These are phyloP conservation scores for Brevipalpus yothersi DNA, from an alignment of 1,140 invertebrate species.

Conservation along the genomic window DNA sequence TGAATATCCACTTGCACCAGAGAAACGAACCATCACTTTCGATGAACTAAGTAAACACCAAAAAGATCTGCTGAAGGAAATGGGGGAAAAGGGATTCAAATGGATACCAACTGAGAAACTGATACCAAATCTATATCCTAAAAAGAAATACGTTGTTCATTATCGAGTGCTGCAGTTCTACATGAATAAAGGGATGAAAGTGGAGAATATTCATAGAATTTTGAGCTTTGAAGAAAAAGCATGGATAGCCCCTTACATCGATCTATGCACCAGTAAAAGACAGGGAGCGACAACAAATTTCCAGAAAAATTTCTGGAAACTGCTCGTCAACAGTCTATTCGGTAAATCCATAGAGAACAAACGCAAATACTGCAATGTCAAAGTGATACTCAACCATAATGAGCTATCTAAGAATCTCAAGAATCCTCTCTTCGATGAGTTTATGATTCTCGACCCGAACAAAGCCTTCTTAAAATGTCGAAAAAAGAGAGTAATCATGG, in stretches of 20 bases:
- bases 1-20: constrained; percentile 20
- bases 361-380: constrained; percentile 21
- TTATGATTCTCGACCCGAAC: constrained; percentile 10
- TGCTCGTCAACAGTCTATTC: constrained; percentile 24
- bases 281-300: constrained; percentile 15
- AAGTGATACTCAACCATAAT: constrained; percentile 16
- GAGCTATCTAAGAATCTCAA: constrained; percentile 17
- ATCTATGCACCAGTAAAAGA: constrained; percentile 19
- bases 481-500: constrained; percentile 11
- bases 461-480: constrained; percentile 8
- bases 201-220: constrained; percentile 25
- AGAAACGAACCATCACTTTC: constrained; percentile 5
- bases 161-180: constrained; percentile 25
- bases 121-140: constrained; percentile 3
- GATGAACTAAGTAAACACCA: background rate
- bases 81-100: background rate
- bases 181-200: constrained; percentile 20
- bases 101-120: constrained; percentile 5
- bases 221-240: constrained; percentile 23
- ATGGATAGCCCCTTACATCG: constrained; percentile 23
- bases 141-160: constrained; percentile 24
- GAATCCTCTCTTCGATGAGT: constrained; percentile 20
- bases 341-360: constrained; percentile 27
- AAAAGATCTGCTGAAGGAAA: background rate
- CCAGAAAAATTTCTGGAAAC: constrained; percentile 17